A percentile compares a stretch with the other conserved stretches of the same genome.
Conservation (phyloP, 1,140 invertebrate genomes). For the Drosophila navojoa region DNA sequence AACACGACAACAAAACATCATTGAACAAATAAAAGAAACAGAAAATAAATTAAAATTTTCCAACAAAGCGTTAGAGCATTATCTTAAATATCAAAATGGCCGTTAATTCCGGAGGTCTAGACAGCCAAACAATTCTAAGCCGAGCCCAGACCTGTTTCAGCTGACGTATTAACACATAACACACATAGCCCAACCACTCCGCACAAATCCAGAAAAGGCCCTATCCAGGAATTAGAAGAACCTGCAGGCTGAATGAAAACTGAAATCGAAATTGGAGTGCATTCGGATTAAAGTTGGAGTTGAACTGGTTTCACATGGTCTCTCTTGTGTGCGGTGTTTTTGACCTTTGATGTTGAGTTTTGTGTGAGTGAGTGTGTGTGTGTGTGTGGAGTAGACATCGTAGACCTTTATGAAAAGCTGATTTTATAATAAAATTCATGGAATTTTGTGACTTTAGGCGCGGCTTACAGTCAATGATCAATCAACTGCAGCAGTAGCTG, state of each 20-base stretch:
- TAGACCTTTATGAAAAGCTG: slow-evolving; percentile 61
- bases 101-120: slow-evolving; percentile 38
- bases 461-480: slow-evolving; percentile 70
- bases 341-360: slow-evolving; percentile 47
- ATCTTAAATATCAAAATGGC: slow-evolving; percentile 46
- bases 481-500: slow-evolving; percentile 65
- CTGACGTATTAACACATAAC: slow-evolving; percentile 44
- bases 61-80: slow-evolving; percentile 37
- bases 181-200: neutral
- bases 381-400: slow-evolving; percentile 17
- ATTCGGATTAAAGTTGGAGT: slow-evolving; percentile 44
- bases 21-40: slow-evolving; percentile 10
- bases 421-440: slow-evolving; percentile 78
- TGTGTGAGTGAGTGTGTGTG: neutral
- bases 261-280: slow-evolving; percentile 43
- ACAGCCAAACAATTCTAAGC: slow-evolving; percentile 37
- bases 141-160: slow-evolving; percentile 40
- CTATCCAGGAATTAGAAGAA: slow-evolving; percentile 41
- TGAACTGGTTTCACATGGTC: slow-evolving; percentile 39
- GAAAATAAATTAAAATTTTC: slow-evolving; percentile 48
- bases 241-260: slow-evolving; percentile 36
- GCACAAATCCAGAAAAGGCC: slow-evolving; percentile 4
- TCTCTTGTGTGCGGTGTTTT: slow-evolving; percentile 38
- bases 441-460: slow-evolving; percentile 73
- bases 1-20: neutral